Evolutionary conservation across 1,140 invertebrate species (phyloP).

Genomic region (Protaetia brevitarsis): DNA sequence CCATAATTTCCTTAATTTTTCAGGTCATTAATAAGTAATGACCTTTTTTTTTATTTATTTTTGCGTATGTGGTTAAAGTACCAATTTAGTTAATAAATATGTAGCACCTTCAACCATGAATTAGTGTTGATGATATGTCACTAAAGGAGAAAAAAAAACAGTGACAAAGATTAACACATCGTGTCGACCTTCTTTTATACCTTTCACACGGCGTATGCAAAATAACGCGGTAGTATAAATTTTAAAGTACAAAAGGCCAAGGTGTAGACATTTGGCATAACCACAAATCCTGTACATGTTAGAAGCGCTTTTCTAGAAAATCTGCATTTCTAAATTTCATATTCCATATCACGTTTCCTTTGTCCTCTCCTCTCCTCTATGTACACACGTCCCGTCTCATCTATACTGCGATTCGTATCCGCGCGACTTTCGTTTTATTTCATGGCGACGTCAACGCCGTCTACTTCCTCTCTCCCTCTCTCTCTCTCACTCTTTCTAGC

Average conservation of each 20-base stretch:
- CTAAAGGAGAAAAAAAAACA: background rate
- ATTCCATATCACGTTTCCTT: slow-evolving; percentile 37
- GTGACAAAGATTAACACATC: background rate
- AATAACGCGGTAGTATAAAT: background rate
- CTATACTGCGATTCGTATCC: background rate
- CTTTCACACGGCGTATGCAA: background rate
- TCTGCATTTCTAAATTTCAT: slow-evolving; percentile 36
- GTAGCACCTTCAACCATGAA: background rate
- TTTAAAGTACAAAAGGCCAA: slow-evolving; percentile 18
- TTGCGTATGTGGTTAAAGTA: no score
- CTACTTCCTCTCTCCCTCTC: background rate
- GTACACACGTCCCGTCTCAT: slow-evolving; percentile 27
- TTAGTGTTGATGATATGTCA: background rate
- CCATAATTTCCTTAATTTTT: no score
- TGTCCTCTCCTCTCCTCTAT: slow-evolving; percentile 32
- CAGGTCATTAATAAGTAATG: no score
- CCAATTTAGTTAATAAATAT: background rate
- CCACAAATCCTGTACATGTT: slow-evolving; percentile 31
- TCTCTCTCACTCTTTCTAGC: background rate
- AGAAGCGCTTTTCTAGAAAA: slow-evolving; percentile 27
- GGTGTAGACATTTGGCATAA: slow-evolving; percentile 29
- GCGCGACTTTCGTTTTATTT: slow-evolving; percentile 14
- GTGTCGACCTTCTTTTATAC: background rate
- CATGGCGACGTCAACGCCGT: slow-evolving; percentile 9
- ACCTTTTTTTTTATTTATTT: no score